Conservation (phyloP, 2,113 vertebrate genomes). For the Clarias magur region DNA sequence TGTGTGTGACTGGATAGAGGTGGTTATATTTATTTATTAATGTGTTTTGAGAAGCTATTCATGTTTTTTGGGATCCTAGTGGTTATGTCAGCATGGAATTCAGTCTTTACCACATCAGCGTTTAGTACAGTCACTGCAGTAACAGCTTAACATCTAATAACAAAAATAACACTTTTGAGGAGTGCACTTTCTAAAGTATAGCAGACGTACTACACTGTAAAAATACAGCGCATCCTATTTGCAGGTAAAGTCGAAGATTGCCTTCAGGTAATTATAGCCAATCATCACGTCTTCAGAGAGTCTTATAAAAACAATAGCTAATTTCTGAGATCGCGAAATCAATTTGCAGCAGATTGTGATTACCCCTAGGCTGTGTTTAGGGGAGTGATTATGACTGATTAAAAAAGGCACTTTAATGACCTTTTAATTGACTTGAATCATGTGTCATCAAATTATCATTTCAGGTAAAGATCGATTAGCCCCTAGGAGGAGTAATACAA, state of each 20-base stretch:
- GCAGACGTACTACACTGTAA: neutral
- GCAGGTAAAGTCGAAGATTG: neutral
- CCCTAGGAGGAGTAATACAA: slow-evolving; percentile 10
- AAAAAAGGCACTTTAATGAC: slow-evolving; percentile 40
- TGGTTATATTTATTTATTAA: neutral
- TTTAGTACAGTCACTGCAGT: neutral
- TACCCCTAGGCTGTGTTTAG: slow-evolving; percentile 38
- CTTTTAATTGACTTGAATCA: slow-evolving; percentile 41
- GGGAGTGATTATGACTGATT: slow-evolving; percentile 43
- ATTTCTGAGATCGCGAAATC: slow-evolving; percentile 26
- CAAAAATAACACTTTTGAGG: no score
- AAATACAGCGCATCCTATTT: neutral
- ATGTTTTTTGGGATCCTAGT: neutral
- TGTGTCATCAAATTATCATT: slow-evolving; percentile 36
- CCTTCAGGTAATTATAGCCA: neutral
- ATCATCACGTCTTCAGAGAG: slow-evolving; percentile 2
- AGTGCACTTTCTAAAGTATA: neutral
- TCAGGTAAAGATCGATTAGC: slow-evolving; percentile 41
- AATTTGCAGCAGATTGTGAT: slow-evolving; percentile 17
- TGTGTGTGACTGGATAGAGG: neutral
- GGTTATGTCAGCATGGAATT: neutral
- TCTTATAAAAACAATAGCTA: slow-evolving; percentile 28
- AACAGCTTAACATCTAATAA: neutral
- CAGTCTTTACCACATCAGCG: neutral
- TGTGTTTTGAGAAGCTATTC: neutral